Conservation (phyloP, 2,113 vertebrate genomes). For the Archocentrus centrarchus region DNA sequence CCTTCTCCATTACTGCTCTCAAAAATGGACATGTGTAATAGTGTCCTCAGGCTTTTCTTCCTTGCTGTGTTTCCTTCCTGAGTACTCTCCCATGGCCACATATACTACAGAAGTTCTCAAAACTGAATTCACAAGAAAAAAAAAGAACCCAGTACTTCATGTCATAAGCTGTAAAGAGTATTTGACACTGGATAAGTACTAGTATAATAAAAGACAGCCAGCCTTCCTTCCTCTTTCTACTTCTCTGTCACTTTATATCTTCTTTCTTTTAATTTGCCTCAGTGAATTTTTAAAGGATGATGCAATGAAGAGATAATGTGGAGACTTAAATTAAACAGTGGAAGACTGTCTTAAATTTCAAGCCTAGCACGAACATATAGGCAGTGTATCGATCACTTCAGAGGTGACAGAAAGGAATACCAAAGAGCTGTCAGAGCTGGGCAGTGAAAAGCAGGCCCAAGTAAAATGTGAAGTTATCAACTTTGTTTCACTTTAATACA, state of each 20-base stretch:
- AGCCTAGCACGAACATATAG: neutral
- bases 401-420: conserved; percentile 23
- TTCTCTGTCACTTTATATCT: neutral
- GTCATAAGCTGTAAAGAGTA: neutral
- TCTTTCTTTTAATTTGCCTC: conserved; percentile 16
- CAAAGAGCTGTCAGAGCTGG: conserved; percentile 12
- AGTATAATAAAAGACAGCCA: neutral
- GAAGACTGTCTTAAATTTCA: conserved; percentile 1
- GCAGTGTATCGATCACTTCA: neutral
- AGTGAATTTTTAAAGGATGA: neutral
- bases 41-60: neutral
- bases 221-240: neutral
- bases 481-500: conserved; percentile 1
- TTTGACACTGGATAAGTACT: neutral
- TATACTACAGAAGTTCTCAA: neutral
- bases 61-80: neutral
- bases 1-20: neutral
- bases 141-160: neutral
- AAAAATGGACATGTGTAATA: neutral
- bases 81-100: neutral
- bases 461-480: conserved; percentile 22
- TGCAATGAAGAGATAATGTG: neutral
- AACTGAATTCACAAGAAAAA: neutral
- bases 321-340: neutral
- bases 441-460: neutral